Evolutionary conservation across 2,113 vertebrate genomes (phyloP).

Genomic region (Potamarius usumacintae): DNA sequence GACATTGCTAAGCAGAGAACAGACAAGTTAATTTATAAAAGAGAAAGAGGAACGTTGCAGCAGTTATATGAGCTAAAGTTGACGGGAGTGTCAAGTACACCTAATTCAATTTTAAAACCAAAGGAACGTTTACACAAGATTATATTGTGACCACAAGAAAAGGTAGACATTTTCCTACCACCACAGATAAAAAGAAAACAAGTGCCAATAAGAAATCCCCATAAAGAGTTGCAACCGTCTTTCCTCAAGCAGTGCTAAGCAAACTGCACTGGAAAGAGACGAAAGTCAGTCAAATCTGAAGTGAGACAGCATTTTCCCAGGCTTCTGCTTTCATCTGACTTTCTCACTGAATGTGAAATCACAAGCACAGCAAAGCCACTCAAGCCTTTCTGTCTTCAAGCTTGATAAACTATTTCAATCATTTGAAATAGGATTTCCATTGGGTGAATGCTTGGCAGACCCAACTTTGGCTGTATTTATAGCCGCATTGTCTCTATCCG

Average conservation of each 20-base stretch:
- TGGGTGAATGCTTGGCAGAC: background rate
- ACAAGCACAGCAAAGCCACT: background rate
- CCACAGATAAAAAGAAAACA: background rate
- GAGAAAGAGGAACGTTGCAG: slow-evolving; percentile 14
- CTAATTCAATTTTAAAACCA: background rate
- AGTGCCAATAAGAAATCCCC: background rate
- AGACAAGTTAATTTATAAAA: background rate
- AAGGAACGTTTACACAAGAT: background rate
- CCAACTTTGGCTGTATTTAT: background rate
- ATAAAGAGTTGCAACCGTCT: background rate
- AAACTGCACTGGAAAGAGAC: background rate
- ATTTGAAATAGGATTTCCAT: background rate
- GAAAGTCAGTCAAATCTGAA: background rate
- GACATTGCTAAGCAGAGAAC: background rate
- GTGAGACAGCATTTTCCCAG: background rate
- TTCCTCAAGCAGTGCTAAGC: background rate
- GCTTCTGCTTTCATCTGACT: background rate
- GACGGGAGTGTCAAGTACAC: background rate
- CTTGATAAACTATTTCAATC: background rate
- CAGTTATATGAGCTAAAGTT: slow-evolving; percentile 11
- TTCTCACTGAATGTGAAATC: background rate
- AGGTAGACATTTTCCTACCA: background rate
- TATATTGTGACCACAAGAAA: background rate
- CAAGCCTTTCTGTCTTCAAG: background rate
- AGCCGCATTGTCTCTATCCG: background rate